These are phyloP conservation scores for Epinephelus moara DNA, from an alignment of 2,113 vertebrate genomes.

Conservation along the genomic window DNA sequence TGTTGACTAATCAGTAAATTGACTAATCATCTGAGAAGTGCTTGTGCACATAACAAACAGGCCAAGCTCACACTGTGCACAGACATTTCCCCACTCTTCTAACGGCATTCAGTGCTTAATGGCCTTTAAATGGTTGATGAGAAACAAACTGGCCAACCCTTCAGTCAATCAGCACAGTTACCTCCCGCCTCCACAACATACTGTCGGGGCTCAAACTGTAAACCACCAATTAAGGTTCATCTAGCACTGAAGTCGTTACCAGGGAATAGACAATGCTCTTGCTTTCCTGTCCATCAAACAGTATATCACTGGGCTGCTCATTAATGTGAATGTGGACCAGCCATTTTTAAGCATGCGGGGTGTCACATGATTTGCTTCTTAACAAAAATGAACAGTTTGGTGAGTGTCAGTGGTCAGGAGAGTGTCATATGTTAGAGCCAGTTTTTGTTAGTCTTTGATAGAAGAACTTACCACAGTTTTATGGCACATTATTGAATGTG, in stretches of 20 bases:
- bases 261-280: conserved; percentile 51
- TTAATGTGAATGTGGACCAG: conserved; percentile 2
- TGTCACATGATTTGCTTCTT: background rate
- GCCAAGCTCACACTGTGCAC: conserved; percentile 1
- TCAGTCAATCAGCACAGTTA: conserved; percentile 61
- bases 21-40: background rate
- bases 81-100: conserved; percentile 14
- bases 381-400: background rate
- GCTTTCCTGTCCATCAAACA: conserved; percentile 27
- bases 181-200: conserved; percentile 18
- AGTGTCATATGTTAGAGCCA: conserved; percentile 28
- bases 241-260: conserved; percentile 24
- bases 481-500: conserved; percentile 31
- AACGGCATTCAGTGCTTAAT: conserved; percentile 44
- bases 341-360: background rate
- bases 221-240: conserved; percentile 61
- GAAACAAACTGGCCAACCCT: conserved; percentile 47
- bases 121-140: conserved; percentile 60
- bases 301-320: conserved; percentile 10
- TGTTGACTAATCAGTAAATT: background rate
- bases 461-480: conserved; percentile 34
- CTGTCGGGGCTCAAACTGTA: conserved; percentile 25
- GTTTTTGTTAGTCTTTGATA: conserved; percentile 30
- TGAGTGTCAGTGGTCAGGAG: background rate
- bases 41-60: background rate